Conservation (phyloP, 2,888 invertebrate species). For the Caenorhabditis sp. region DNA sequence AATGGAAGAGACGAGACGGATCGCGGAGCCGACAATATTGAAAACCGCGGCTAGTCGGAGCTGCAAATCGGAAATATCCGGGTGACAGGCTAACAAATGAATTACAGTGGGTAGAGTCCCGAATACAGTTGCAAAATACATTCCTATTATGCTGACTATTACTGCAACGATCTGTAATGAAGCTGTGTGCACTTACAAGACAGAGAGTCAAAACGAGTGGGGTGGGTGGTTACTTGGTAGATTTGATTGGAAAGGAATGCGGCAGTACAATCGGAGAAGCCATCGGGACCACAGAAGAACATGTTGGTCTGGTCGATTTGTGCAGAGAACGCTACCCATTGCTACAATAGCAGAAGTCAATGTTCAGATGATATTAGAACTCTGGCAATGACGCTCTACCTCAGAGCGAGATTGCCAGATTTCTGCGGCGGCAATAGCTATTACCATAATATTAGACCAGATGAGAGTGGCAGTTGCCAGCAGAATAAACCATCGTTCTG, state of each 20-base stretch:
- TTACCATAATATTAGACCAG: constrained; percentile 44
- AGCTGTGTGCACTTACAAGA: too few relatives aligned
- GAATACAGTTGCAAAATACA: constrained; percentile 77
- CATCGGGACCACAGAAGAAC: constrained; percentile 67
- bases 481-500: constrained; percentile 48
- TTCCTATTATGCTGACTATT: constrained; percentile 72
- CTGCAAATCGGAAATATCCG: constrained; percentile 2
- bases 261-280: constrained; percentile 60
- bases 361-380: background rate
- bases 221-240: constrained; percentile 61
- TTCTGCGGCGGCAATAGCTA: too few relatives aligned
- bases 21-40: constrained; percentile 37
- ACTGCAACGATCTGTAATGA: constrained; percentile 71
- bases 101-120: constrained; percentile 71
- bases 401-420: too few relatives aligned
- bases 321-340: constrained; percentile 74
- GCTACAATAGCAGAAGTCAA: constrained; percentile 53
- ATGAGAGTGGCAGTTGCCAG: constrained; percentile 19
- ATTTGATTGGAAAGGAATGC: constrained; percentile 71
- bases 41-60: constrained; percentile 26
- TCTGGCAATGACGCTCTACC: too few relatives aligned
- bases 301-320: constrained; percentile 63
- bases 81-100: background rate
- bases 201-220: too few relatives aligned
- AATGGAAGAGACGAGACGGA: constrained; percentile 36